These are phyloP conservation scores for Gambusia holbrooki DNA, from an alignment of 2,113 vertebrate species.

Conservation along the genomic window DNA sequence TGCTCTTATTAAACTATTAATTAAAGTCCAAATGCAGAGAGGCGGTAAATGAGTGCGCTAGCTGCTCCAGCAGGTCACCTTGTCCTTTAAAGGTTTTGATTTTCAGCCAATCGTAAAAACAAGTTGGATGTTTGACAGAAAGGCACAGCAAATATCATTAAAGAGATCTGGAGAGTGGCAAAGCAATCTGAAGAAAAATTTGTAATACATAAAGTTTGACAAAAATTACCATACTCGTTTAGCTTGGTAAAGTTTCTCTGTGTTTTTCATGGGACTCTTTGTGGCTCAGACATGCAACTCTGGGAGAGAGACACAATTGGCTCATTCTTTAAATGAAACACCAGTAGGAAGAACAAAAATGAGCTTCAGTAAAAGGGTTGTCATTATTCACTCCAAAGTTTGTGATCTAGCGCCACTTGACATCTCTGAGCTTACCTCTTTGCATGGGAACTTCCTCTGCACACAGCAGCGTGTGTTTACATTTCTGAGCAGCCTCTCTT, in stretches of 20 bases:
- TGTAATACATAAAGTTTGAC: neutral
- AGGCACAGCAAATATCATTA: neutral
- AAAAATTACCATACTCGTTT: constrained; percentile 4
- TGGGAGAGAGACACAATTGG: constrained; percentile 52
- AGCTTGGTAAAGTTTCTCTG: constrained; percentile 20
- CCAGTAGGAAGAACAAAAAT: constrained; percentile 34
- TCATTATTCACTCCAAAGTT: constrained; percentile 27
- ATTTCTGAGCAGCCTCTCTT: neutral
- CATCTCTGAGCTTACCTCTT: constrained; percentile 9
- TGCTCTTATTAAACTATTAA: constrained; percentile 59
- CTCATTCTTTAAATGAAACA: constrained; percentile 46
- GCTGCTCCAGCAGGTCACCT: constrained; percentile 40
- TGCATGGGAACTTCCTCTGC: constrained; percentile 7
- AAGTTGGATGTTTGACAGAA: constrained; percentile 9
- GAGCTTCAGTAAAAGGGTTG: constrained; percentile 18
- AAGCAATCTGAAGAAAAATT: neutral
- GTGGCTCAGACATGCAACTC: constrained; percentile 29
- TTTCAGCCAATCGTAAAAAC: constrained; percentile 35
- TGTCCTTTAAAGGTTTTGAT: constrained; percentile 52
- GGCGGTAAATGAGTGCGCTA: constrained; percentile 19
- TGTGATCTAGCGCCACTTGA: constrained; percentile 18
- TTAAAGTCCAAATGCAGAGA: constrained; percentile 61
- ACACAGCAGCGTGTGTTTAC: constrained; percentile 5
- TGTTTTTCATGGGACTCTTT: constrained; percentile 10
- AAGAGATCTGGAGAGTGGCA: neutral